Conservation (phyloP, 2,113 vertebrate genomes). For the Bubo bubo region DNA sequence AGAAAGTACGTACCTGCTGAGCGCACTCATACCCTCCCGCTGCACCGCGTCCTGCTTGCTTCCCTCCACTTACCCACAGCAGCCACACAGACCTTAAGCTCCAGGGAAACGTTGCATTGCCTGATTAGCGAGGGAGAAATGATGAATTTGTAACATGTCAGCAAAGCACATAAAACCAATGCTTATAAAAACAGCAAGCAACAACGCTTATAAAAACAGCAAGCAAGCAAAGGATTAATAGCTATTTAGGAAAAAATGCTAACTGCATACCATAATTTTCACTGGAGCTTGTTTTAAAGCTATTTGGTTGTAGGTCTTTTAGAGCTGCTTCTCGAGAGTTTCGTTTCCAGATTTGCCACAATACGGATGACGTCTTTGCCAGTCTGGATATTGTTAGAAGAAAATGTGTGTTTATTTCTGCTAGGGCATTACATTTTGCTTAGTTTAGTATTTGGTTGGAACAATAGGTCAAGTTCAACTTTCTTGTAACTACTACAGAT, state of each 20-base stretch:
- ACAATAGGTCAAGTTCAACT: background rate
- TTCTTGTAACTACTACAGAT: background rate
- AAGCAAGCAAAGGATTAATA: background rate
- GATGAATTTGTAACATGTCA: background rate
- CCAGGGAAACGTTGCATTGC: background rate
- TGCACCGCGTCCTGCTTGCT: background rate
- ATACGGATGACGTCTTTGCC: background rate
- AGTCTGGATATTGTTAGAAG: background rate
- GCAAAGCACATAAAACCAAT: background rate
- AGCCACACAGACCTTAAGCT: background rate
- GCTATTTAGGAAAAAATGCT: background rate
- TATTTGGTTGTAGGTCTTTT: background rate
- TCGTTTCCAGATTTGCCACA: background rate
- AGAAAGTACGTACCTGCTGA: slow-evolving; percentile 84
- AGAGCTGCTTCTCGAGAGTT: background rate
- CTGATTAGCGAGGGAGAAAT: rapidly evolving
- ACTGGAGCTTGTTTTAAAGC: background rate
- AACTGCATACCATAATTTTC: background rate
- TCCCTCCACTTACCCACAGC: background rate
- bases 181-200: background rate
- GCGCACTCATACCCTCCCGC: background rate
- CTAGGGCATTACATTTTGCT: background rate
- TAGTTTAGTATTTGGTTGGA: background rate
- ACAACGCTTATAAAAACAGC: background rate
- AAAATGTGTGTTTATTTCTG: background rate